Evolutionary conservation across 2,888 invertebrate species (phyloP).

Genomic region (Pharmacophagus antenor): DNA sequence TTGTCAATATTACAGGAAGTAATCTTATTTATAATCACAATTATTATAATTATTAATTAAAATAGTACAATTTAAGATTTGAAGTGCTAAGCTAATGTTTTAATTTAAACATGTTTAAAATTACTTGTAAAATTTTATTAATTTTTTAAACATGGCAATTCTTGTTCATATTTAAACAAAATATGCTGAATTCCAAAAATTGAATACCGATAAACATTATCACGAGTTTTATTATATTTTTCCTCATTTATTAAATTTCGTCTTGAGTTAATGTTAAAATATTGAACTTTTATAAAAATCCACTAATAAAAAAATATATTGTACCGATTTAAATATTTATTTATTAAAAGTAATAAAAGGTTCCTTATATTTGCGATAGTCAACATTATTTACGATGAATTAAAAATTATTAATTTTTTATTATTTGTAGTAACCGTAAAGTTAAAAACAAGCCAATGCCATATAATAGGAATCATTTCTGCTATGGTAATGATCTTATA

Average conservation of each 20-base stretch:
- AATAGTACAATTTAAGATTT: conserved; percentile 16
- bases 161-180: conserved; percentile 42
- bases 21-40: no score
- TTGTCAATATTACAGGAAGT: conserved; percentile 50
- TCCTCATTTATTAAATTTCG: background rate
- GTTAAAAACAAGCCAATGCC: conserved; percentile 65
- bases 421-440: conserved; percentile 42
- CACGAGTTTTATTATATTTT: conserved; percentile 9
- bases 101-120: conserved; percentile 30
- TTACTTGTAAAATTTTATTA: conserved; percentile 45
- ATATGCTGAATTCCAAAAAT: conserved; percentile 26
- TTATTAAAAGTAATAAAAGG: background rate
- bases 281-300: background rate
- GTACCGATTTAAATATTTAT: background rate
- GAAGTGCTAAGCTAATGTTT: conserved; percentile 37
- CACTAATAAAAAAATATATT: background rate
- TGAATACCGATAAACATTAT: conserved; percentile 10
- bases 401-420: conserved; percentile 41
- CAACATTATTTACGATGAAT: conserved; percentile 56
- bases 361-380: conserved; percentile 67
- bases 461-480: conserved; percentile 60
- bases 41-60: background rate
- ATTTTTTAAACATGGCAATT: conserved; percentile 79
- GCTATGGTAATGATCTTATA: conserved; percentile 39
- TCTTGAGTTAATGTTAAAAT: background rate